Conservation (phyloP, 2,113 vertebrate genomes). For the Colinus virginianus region DNA sequence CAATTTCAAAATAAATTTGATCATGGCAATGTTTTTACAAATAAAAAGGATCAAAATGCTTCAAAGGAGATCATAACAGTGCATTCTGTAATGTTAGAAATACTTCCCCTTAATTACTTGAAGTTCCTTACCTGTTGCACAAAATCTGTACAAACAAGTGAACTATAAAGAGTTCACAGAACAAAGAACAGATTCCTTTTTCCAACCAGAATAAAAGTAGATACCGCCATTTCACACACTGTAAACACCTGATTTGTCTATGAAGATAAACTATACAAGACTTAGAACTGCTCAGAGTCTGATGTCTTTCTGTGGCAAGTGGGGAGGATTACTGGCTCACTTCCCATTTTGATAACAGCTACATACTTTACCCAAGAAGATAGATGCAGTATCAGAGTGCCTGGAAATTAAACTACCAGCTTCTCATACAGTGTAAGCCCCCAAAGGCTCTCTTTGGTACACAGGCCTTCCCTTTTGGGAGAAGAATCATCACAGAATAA, state of each 20-base stretch:
- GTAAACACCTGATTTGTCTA: not conserved
- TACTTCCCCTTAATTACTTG: not conserved
- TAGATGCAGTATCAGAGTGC: not conserved
- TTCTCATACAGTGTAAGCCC: not conserved
- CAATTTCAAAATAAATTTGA: not conserved
- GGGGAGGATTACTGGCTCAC: not conserved
- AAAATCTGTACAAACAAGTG: not conserved
- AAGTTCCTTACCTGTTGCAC: not conserved
- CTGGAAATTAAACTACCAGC: not conserved
- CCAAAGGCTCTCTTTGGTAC: not conserved
- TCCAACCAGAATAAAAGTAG: not conserved
- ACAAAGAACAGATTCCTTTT: not conserved
- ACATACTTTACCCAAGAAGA: not conserved
- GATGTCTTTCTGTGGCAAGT: not conserved
- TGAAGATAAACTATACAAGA: not conserved
- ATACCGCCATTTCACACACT: not conserved
- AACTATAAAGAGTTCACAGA: not conserved
- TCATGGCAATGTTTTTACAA: not conserved
- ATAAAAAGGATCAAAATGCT: not conserved
- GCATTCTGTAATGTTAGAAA: not conserved
- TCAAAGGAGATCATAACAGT: not conserved
- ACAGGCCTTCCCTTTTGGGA: not conserved
- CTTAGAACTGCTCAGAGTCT: not conserved
- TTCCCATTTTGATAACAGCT: not conserved
- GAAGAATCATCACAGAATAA: not conserved